Percentiles rank a stretch among this genome's conserved stretches.
Evolutionary conservation across 1,140 invertebrate genomes (phyloP).

Genomic region (Meloidogyne exigua): DNA sequence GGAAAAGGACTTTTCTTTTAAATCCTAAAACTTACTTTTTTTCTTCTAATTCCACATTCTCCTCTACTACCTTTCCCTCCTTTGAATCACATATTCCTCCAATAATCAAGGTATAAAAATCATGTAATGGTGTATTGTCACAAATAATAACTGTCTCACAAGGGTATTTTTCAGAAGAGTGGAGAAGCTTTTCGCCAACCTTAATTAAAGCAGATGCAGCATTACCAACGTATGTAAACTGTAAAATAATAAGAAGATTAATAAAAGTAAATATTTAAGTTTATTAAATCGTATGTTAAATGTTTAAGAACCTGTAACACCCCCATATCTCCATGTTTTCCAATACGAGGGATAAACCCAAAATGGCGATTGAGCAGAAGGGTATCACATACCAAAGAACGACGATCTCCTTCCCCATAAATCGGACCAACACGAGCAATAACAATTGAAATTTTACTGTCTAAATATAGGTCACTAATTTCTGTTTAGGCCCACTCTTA

Average conservation of each 20-base stretch:
- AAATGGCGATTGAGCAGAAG: constrained; percentile 27
- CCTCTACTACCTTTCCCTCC: neutral
- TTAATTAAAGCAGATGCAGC: constrained; percentile 42
- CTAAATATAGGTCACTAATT: constrained; percentile 15
- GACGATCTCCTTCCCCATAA: constrained; percentile 47
- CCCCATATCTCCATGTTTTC: constrained; percentile 38
- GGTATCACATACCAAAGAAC: constrained; percentile 43
- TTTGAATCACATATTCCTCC: neutral
- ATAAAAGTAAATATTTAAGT: neutral
- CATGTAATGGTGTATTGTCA: constrained; percentile 42
- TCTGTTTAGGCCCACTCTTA: too few species aligned
- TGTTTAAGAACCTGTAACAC: constrained; percentile 38
- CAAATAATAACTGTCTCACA: constrained; percentile 37
- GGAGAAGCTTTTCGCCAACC: constrained; percentile 33
- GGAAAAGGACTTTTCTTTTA: too few species aligned
- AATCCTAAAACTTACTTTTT: neutral
- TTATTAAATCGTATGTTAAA: constrained; percentile 15
- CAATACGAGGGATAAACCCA: constrained; percentile 36
- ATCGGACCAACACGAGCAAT: constrained; percentile 40
- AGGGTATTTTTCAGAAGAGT: neutral
- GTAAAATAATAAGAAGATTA: neutral
- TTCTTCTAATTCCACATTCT: neutral
- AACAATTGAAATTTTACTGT: constrained; percentile 17
- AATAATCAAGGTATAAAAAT: constrained; percentile 32
- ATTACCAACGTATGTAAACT: constrained; percentile 54